Evolutionary conservation across 1,140 invertebrate species (phyloP), one percentile per base, ranked within the genome.

Genomic region (Bombus waltoni): DNA sequence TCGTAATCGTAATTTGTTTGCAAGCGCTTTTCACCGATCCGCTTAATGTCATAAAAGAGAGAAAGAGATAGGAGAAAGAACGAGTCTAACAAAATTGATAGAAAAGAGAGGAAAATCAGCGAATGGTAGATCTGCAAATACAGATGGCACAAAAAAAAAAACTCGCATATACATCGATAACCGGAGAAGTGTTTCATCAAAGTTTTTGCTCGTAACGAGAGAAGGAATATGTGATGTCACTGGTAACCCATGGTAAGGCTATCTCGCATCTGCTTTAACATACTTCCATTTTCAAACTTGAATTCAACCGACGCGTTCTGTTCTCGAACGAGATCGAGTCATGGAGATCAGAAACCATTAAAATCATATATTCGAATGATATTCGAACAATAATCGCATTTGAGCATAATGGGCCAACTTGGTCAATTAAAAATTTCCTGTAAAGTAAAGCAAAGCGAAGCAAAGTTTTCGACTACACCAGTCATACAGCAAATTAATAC

Each of bases 1-100:
- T 57, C 44, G 77, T 74, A 85, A 85, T 85, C 77, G 57, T 81
- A 81, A 85, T 85, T 85, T 85, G 71, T 81, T 85, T 81, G 70
- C 77, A 35, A 81, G 71, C 9, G 53, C 57, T 13, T 44, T 81
- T 81, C 68, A 80, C 44, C 77, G 53, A 40, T 22, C n/a, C 53
- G 82, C 77, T 74, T 85, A 80, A 73, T 77, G 59, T 81, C 18
- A 47, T 74, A 74, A 65, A 40, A 59, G 68, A 40, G 44, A 32
- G 28, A 40, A 77, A 25, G 32, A 28, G 28, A n/a, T 44, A 13
- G 8, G 13, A n/a, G n/a, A 44, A 32, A 28, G 28, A 72, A 15
- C 42, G 18, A 25, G 65, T 28, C n/a, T 38, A 44, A 53, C 42
- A 25, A n/a, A 53, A 3, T 22, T 13, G 47, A 47, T 6, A 42